Conservation (phyloP, 2,888 invertebrate species). For the Megaustenia siamemsis region DNA sequence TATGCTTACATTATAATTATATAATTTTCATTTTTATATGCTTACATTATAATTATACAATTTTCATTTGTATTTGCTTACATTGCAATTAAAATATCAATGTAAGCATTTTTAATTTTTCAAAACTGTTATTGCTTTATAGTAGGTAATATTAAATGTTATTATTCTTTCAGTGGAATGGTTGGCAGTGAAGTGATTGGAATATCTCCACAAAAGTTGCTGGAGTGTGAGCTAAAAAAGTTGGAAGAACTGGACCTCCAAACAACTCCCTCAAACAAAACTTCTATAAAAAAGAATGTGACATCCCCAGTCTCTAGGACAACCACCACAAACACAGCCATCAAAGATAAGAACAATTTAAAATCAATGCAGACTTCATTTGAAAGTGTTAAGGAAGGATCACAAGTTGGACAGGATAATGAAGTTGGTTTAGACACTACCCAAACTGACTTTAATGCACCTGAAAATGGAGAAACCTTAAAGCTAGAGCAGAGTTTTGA, state of each 20-base stretch:
- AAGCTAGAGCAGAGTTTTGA: not conserved
- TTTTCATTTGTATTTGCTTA: too few species aligned
- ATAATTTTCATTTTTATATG: too few species aligned
- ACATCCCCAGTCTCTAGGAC: not conserved
- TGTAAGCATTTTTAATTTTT: too few species aligned
- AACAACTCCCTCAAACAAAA: not conserved
- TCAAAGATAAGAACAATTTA: not conserved
- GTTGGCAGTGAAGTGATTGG: conserved; percentile 67
- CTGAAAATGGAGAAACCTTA: not conserved
- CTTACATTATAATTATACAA: too few species aligned
- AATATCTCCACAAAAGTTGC: conserved; percentile 31
- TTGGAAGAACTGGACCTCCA: conserved; percentile 61
- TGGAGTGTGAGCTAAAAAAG: conserved; percentile 59
- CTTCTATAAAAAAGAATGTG: not conserved
- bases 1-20: too few species aligned
- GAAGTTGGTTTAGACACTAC: not conserved
- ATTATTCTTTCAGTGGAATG: conserved; percentile 59
- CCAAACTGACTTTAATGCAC: not conserved
- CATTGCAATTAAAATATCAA: too few species aligned
- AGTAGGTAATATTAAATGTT: too few species aligned
- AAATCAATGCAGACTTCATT: conserved; percentile 3
- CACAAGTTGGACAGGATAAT: not conserved
- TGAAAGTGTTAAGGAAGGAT: not conserved
- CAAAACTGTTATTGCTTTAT: too few species aligned
- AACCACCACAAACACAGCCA: not conserved